phyloP scores from a whole-genome alignment of 1,140 invertebrate species.

The Apis laboriosa region DNA sequence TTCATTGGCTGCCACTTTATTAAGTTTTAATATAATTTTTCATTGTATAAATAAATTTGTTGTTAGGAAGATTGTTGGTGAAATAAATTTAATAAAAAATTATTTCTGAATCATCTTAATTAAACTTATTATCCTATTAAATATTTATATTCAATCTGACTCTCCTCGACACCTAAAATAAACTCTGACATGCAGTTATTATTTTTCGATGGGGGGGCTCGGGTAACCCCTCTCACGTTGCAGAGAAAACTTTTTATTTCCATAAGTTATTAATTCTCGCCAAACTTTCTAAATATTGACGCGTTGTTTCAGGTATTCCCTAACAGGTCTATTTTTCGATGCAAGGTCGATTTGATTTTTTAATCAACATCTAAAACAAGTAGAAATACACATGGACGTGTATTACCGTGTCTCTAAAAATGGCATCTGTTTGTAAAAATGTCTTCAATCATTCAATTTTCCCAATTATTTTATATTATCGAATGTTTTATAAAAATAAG shows the following conservation, averaged over 20 bases:
- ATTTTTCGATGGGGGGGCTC: slow-evolving; percentile 18
- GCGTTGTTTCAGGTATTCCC: background rate
- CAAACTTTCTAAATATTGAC: background rate
- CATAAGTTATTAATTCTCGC: too few species aligned
- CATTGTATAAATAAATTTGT: background rate
- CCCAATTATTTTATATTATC: background rate
- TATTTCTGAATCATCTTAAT: too few species aligned
- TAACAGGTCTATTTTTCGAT: background rate
- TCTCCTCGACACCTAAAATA: background rate
- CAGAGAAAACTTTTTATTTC: background rate
- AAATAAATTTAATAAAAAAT: background rate
- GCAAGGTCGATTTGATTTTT: background rate
- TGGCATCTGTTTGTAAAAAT: background rate
- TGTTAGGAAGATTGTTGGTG: background rate
- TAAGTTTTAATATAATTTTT: background rate
- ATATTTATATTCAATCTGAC: background rate
- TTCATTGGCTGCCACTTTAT: background rate
- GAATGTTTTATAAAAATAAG: background rate
- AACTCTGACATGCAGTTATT: background rate
- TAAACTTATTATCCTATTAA: too few species aligned
- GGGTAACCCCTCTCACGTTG: slow-evolving; percentile 19
- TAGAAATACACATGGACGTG: background rate
- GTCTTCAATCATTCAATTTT: background rate
- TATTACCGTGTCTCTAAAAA: background rate
- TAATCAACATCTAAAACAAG: background rate